Evolutionary conservation across 2,888 invertebrate species (phyloP), one percentile per base, ranked within the genome.

Genomic region (Doris montereyensis): DNA sequence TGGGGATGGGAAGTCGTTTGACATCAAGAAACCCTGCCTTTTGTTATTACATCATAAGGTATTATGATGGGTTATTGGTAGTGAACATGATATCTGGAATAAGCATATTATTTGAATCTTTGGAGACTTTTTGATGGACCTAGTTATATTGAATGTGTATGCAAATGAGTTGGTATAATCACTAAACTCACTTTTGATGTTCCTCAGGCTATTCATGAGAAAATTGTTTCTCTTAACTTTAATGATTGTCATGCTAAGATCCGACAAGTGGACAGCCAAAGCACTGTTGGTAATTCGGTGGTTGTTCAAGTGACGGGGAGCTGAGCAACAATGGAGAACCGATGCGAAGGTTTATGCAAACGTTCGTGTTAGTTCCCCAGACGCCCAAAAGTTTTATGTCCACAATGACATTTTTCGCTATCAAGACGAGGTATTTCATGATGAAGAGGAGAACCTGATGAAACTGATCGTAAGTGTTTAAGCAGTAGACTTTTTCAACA

Each of bases 321-420:
- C 93, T 99, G 86, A 97, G 97, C 79, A 98, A 98, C 92, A 97
- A 96, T 90, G 97, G 97, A 17, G 95, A 97, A 91, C 97, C 97
- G 77, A 97, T 98, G 97, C 94, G 98, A 30, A 95, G 98, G 79
- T 99, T 99, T 93, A 97, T 98, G 91, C 98, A 99, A 93, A 98
- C 98, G 0, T 97, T 99, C 93, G 98, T 99, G 79, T 93, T 99
- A 91, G 98, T 97, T 82, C 91, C 97, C 81, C 97, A 98, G 93
- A 95, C 96, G 79, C 97, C 98, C 81, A 98, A 97, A 97, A 97
- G 93, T 99, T 97, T 93, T 99, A 98, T 92, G 98, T 99, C 82
- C 97, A 97, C 92, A 99, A 99, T 92, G 98, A 99, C 93, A 98
- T 99, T 92, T 99, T 99, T 93, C 96, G 98, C 84, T 99, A 98